Evolutionary conservation across 2,888 invertebrate genomes (phyloP), one percentile per base, ranked within the genome.

Genomic region (Brachypterus glaber): DNA sequence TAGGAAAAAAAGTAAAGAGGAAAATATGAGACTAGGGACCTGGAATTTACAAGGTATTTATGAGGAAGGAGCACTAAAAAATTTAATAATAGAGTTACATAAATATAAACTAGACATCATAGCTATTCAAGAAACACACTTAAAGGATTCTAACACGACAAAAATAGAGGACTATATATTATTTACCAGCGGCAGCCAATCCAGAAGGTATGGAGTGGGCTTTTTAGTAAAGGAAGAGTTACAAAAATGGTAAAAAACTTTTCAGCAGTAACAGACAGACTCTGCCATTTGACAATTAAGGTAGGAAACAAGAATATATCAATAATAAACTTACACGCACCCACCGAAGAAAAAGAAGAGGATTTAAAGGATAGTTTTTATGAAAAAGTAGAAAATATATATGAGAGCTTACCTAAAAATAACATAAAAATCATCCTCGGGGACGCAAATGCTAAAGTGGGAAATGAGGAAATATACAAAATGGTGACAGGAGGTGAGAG

Each of bases 361-460:
- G 24, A 21, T 7, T 7, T 8, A 21, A 21, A 21, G 24, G 24
- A 21, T 8, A 9, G 9, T 8, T 21, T 8, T 21, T 21, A 21
- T 11, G 29, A 29, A 12, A 11, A 29, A 29, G 5, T 29, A 9
- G 5, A 29, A 9, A 12, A 29, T 7, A 29, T 9, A 11, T 12
- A 29, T 12, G 12, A 12, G 9, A 12, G 5, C 5, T 5, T 29
- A 29, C 9, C 9, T 9, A 29, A 12, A 5, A 11, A 11, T 5
- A 11, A 29, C 5, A 29, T 29, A 29, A 29, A 12, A 29, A 29
- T 29, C 5, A 31, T 31, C 4, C 5, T 31, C 4, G 31, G 31
- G 16, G 31, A 31, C 13, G 16, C 11, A 13, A 31, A 31, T 15
- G 31, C 31, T 4, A 31, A 31, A 31, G 11, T 31, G 15, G 31